phyloP scores from a whole-genome alignment of 2,113 vertebrate species.

The Microcebus murinus region DNA sequence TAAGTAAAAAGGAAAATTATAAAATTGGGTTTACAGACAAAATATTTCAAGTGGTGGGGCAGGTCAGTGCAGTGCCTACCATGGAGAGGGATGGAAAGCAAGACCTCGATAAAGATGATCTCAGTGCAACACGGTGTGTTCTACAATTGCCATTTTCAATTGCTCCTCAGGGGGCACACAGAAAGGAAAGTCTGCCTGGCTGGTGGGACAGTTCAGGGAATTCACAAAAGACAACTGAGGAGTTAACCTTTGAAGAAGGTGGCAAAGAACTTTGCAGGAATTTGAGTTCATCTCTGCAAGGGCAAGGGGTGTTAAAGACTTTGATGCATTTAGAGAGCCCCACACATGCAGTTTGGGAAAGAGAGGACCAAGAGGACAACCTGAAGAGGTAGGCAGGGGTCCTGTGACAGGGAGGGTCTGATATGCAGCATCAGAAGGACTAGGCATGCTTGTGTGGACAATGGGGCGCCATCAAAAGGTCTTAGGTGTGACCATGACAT shows the following conservation, averaged over 20 bases:
- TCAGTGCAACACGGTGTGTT: not conserved
- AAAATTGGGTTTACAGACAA: not conserved
- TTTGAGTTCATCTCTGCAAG: not conserved
- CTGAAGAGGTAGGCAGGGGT: too few relatives aligned
- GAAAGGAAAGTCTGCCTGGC: not conserved
- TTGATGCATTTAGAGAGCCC: not conserved
- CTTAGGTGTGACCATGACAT: not conserved
- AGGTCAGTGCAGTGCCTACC: not conserved
- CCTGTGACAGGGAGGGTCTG: not conserved
- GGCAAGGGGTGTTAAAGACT: not conserved
- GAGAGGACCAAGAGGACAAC: not conserved
- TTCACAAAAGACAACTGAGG: not conserved
- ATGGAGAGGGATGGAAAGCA: not conserved
- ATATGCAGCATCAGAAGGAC: not conserved
- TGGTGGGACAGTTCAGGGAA: not conserved
- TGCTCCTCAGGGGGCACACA: not conserved
- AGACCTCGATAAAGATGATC: not conserved
- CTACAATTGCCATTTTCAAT: too few relatives aligned
- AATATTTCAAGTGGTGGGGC: not conserved
- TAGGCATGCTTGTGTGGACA: not conserved
- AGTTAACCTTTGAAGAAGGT: not conserved
- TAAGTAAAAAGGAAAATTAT: not conserved
- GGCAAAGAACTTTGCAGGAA: not conserved
- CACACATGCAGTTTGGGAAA: not conserved
- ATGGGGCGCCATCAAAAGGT: not conserved